Percentiles rank a stretch among this genome's conserved stretches.
Evolutionary conservation across 2,888 invertebrate genomes (phyloP).

Genomic region (Hirtodrosophila histrioides): DNA sequence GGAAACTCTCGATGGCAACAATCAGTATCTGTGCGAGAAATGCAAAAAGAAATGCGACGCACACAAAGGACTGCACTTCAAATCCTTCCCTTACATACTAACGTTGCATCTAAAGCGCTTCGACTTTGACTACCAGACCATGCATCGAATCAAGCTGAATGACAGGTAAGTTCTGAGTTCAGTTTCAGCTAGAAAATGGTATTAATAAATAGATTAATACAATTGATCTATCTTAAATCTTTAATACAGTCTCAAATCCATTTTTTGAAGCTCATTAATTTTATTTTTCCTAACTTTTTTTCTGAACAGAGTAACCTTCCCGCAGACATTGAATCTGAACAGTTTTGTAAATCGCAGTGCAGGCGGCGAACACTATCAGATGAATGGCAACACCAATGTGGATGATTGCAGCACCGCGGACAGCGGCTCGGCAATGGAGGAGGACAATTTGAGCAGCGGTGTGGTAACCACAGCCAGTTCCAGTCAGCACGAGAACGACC

Average conservation of each 20-base stretch:
- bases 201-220: too few relatives aligned
- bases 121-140: constrained; percentile 93
- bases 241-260: too few relatives aligned
- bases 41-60: constrained; percentile 95
- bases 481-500: constrained; percentile 83
- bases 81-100: constrained; percentile 93
- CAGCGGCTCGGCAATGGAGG: constrained; percentile 88
- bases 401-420: constrained; percentile 89
- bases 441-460: constrained; percentile 86
- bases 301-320: constrained; percentile 90
- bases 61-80: constrained; percentile 94
- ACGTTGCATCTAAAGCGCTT: constrained; percentile 95
- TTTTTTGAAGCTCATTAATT: background rate
- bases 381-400: constrained; percentile 82
- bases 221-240: too few relatives aligned
- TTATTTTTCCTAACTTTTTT: background rate
- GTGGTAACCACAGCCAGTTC: constrained; percentile 83
- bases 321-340: constrained; percentile 91
- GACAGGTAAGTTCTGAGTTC: constrained; percentile 87
- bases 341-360: constrained; percentile 86
- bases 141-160: constrained; percentile 94
- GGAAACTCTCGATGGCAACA: constrained; percentile 92
- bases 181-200: too few relatives aligned
- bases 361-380: constrained; percentile 57
- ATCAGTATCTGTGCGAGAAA: constrained; percentile 94